Conservation (phyloP, 2,888 invertebrate genomes). For the Ephialtes manifestator region DNA sequence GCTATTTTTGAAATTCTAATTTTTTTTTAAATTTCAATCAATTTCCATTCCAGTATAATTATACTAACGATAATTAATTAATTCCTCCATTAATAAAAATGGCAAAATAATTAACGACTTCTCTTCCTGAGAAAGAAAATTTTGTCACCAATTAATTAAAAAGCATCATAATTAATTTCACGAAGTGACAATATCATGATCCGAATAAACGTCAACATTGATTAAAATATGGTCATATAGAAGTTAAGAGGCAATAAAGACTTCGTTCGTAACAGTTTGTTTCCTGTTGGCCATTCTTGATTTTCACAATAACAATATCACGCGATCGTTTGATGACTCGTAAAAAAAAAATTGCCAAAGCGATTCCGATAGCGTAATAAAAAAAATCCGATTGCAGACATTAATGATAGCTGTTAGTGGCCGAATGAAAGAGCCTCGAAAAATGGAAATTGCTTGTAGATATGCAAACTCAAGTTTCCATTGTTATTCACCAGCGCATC, state of each 20-base stretch:
- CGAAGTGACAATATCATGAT: too few relatives aligned
- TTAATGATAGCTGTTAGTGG: not conserved
- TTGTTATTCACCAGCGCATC: constrained; percentile 48
- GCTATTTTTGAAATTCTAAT: not conserved
- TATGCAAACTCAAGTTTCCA: constrained; percentile 53
- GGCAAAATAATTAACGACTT: too few relatives aligned
- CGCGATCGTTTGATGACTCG: constrained; percentile 23
- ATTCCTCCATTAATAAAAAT: too few relatives aligned
- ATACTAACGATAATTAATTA: too few relatives aligned
- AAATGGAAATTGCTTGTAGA: constrained; percentile 39
- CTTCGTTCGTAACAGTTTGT: not conserved
- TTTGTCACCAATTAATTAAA: too few relatives aligned
- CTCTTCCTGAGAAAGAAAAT: too few relatives aligned
- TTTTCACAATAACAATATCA: not conserved
- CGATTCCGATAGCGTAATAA: constrained; percentile 1
- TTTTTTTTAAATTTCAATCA: too few relatives aligned
- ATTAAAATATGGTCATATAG: not conserved
- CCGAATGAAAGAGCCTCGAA: constrained; percentile 13
- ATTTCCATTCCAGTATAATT: too few relatives aligned
- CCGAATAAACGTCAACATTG: not conserved
- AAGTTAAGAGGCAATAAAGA: not conserved
- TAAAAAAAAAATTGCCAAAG: not conserved
- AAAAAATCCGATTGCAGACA: constrained; percentile 9
- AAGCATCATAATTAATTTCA: too few relatives aligned
- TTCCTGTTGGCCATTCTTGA: not conserved